Conservation (phyloP, 2,888 invertebrate genomes). For the Diloba caeruleocephala region DNA sequence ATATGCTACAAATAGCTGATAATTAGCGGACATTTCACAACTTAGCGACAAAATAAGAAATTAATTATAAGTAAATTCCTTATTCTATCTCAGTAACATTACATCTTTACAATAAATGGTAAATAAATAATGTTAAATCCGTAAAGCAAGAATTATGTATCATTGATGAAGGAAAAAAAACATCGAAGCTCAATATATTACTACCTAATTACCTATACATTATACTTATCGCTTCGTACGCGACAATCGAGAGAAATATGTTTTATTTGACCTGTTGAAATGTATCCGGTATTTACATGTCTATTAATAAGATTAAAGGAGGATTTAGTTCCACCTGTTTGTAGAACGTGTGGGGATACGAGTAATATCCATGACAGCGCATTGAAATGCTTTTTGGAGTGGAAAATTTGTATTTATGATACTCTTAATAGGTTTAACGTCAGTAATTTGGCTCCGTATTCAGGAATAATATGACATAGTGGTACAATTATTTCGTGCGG, state of each 20-base stretch:
- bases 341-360: conserved; percentile 37
- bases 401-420: conserved; percentile 52
- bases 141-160: conserved; percentile 80
- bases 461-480: too few relatives aligned
- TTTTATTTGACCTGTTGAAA: conserved; percentile 79
- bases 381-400: conserved; percentile 39
- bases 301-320: conserved; percentile 78
- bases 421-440: conserved; percentile 32
- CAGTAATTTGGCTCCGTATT: background rate
- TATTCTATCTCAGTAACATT: conserved; percentile 52
- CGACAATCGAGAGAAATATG: conserved; percentile 72
- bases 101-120: conserved; percentile 64
- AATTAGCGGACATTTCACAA: conserved; percentile 48
- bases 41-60: conserved; percentile 53
- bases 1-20: conserved; percentile 37
- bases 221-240: conserved; percentile 77
- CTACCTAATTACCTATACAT: conserved; percentile 84
- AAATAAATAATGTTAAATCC: conserved; percentile 73
- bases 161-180: conserved; percentile 81
- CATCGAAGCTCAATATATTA: conserved; percentile 84
- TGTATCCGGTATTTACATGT: conserved; percentile 79
- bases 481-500: too few relatives aligned
- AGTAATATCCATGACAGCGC: conserved; percentile 22
- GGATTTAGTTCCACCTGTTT: conserved; percentile 60
- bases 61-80: conserved; percentile 47